Conservation (phyloP, 1,140 invertebrate genomes). For the Drosophila triauraria region DNA sequence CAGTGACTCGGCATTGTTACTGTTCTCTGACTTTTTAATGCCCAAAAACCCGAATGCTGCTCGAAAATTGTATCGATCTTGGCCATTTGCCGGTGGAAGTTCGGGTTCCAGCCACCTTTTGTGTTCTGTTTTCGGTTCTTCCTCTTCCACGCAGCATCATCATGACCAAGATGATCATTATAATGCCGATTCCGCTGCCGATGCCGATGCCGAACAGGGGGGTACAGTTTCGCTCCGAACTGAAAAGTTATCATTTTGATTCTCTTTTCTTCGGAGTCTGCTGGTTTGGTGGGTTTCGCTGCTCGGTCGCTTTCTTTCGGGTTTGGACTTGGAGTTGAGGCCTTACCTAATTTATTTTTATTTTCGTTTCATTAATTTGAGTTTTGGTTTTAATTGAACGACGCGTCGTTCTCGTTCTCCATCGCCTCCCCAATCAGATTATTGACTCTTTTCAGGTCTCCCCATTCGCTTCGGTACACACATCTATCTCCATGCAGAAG, state of each 20-base stretch:
- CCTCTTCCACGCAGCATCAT: constrained; percentile 64
- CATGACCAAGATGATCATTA: constrained; percentile 53
- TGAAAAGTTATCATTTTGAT: constrained; percentile 79
- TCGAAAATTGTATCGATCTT: constrained; percentile 76
- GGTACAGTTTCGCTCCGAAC: constrained; percentile 81
- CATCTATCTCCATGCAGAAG: constrained; percentile 39
- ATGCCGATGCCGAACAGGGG: constrained; percentile 59
- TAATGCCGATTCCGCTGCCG: constrained; percentile 41
- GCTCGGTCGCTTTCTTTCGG: constrained; percentile 65
- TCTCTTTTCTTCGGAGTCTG: constrained; percentile 53
- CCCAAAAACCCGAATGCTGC: constrained; percentile 68
- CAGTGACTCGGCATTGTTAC: constrained; percentile 74
- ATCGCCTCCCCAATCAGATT: constrained; percentile 74
- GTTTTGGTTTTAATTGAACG: constrained; percentile 60
- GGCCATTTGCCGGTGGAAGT: constrained; percentile 50
- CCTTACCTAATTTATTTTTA: constrained; percentile 75
- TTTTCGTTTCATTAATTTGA: constrained; percentile 81
- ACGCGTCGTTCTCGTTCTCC: constrained; percentile 39
- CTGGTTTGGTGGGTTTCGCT: constrained; percentile 55
- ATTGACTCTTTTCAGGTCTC: constrained; percentile 67
- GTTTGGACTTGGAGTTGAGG: constrained; percentile 37
- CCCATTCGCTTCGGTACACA: constrained; percentile 17
- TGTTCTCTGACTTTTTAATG: constrained; percentile 80
- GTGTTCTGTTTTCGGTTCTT: constrained; percentile 67
- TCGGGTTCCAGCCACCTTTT: constrained; percentile 63